These are phyloP conservation scores for Drosophila mayri DNA, from an alignment of 1,140 invertebrate genomes.

Conservation along the genomic window DNA sequence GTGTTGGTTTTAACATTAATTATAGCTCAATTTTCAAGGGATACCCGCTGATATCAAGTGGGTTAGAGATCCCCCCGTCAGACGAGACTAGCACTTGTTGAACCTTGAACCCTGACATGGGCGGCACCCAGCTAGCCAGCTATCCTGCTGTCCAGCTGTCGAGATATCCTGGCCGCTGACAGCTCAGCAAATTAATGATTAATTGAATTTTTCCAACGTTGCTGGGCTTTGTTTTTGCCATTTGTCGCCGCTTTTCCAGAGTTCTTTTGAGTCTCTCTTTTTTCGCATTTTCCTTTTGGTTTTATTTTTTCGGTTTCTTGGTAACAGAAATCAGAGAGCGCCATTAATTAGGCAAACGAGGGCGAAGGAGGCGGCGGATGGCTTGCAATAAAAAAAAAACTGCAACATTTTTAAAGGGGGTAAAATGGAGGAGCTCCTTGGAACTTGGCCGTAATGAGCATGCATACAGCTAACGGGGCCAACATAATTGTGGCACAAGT, in stretches of 20 bases:
- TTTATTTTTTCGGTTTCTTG: conserved; percentile 1
- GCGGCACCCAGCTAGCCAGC: neutral
- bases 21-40: neutral
- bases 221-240: conserved; percentile 6
- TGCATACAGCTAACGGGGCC: conserved; percentile 7
- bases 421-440: neutral
- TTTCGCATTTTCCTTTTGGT: neutral
- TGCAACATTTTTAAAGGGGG: conserved; percentile 8
- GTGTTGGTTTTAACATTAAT: neutral
- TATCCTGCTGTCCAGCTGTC: conserved; percentile 3
- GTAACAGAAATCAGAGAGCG: conserved; percentile 33
- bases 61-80: neutral
- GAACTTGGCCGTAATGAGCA: conserved; percentile 13
- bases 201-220: conserved; percentile 54
- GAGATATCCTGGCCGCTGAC: conserved; percentile 38
- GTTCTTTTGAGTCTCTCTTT: neutral
- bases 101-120: conserved; percentile 20
- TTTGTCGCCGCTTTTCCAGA: neutral
- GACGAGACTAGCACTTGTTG: conserved; percentile 23
- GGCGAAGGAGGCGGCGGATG: neutral
- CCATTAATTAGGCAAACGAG: conserved; percentile 32
- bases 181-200: conserved; percentile 68
- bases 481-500: conserved; percentile 22
- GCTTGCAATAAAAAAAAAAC: neutral
- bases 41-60: neutral